Evolutionary conservation across 2,888 invertebrate genomes (phyloP), one percentile per base, ranked within the genome.

Genomic region (Muscina levida): DNA sequence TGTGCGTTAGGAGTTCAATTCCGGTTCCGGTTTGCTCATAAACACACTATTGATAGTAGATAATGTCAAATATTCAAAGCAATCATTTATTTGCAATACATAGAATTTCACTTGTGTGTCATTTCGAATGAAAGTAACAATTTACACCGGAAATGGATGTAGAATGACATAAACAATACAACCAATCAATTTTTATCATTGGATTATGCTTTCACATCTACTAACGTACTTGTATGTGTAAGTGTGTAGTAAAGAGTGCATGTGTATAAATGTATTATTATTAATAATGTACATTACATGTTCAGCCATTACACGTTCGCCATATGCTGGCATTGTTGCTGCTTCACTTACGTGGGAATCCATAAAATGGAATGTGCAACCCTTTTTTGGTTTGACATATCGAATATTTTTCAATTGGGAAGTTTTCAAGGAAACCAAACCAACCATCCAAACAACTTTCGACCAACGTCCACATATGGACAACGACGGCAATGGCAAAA

Each of bases 361-460:
- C 42, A 46, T 5, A 24, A 17, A 48, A 13, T 19, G 67, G 19
- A 67, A 6, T 66, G 42, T 62, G 42, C 42, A 62, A 62, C 67
- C 67, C 59, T 72, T 74, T 59, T 42, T 77, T 62, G 53, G 53
- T 78, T 46, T 70, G 62, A 66, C 70, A 71, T 57, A 56, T 78
- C 65, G 56, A 44, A 65, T 53, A 68, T 24, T 67, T 66, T 74
- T 56, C 57, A 31, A 51, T 46, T 65, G 59, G 53, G 31, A 62
- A 53, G 62, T 65, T 56, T 77, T 62, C 10, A 53, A 62, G 62
- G 53, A 46, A 68, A 68, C 53, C 53, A 15, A 1, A 44, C 6
- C 31, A 67, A 42, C 72, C 72, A n/a, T n/a, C 31, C 31, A 8
- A 22, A 42, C 22, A 51, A 24, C 19, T 65, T 44, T 65, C 15